Evolutionary conservation across 2,113 vertebrate genomes (phyloP), one percentile per base, ranked within the genome.

Genomic region (Tyto alba): DNA sequence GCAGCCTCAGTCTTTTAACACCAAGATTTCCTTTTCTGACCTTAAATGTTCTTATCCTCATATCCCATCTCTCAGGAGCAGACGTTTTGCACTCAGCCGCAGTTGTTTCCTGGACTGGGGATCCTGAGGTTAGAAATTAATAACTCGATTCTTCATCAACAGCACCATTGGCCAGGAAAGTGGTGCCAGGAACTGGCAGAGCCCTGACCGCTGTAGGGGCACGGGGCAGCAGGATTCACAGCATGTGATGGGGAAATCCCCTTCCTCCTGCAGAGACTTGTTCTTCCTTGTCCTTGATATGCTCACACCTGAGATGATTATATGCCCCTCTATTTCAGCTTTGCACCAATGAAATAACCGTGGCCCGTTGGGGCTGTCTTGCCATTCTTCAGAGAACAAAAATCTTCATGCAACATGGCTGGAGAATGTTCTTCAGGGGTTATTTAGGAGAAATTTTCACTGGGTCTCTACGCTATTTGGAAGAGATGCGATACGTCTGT

Each of bases 331-430:
- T 16, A 0, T 13, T 41, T 22, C 52, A 77, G 2, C 68, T 38
- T 8, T 13, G 25, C 17, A 4, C 59, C 19, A 16, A 6, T 30
- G 67, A 30, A 64, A 34, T 16, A 19, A 21, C 50, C 6, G 57
- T 20, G 47, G 30, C 36, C 40, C 43, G 18, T 22, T n/a, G 29
- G 43, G 47, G 27, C 63, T 62, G 36, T 11, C 32, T 16, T 41
- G 22, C 45, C 40, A 13, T 30, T 74, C 56, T 55, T 50, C 34
- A 29, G 52, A 19, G 79, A 63, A 43, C 36, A 66, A 9, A 27
- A 76, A 3, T 1, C 52, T 52, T 26, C 66, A 13, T 53, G 19
- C 11, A n/a, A 0, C 9, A 1, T 2, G 41, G 13, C 45, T 47
- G 52, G 22, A 30, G 47, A 11, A 19, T n/a, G 47, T n/a, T 91